Conservation (phyloP, 2,113 vertebrate species). For the Oophaga pumilio region DNA sequence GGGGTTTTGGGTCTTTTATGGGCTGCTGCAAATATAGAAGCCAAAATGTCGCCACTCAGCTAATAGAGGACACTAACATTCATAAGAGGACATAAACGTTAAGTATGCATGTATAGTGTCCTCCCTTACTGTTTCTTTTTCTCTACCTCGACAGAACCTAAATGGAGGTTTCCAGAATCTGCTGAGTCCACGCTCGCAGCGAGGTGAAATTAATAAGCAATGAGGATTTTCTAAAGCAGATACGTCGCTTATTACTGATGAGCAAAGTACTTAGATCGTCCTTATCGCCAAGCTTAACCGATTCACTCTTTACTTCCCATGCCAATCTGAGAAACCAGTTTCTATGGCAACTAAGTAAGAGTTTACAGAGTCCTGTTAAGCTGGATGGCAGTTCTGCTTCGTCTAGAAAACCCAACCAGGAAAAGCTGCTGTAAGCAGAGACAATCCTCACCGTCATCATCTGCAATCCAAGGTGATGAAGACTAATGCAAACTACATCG, state of each 20-base stretch:
- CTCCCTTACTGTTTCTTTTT: background rate
- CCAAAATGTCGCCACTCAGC: too few relatives aligned
- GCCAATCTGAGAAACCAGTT: conserved; percentile 67
- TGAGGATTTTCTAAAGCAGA: conserved; percentile 62
- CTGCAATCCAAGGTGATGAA: background rate
- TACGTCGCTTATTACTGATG: conserved; percentile 51
- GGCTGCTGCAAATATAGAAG: too few relatives aligned
- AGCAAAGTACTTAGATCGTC: conserved; percentile 62
- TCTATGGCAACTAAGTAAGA: conserved; percentile 67
- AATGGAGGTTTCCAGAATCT: background rate
- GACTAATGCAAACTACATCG: background rate
- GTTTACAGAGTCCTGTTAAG: conserved; percentile 70
- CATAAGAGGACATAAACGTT: too few relatives aligned
- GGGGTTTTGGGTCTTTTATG: too few relatives aligned
- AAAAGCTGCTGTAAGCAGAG: conserved; percentile 63
- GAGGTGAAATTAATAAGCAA: conserved; percentile 60
- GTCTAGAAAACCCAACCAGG: conserved; percentile 59
- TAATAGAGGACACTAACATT: too few relatives aligned
- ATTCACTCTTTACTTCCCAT: conserved; percentile 67
- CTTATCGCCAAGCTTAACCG: conserved; percentile 62
- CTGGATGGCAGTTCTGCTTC: conserved; percentile 68
- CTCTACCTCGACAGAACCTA: background rate
- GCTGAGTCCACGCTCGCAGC: conserved; percentile 49
- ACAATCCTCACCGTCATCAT: conserved; percentile 32
- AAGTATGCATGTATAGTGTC: background rate